Conservation (phyloP, 2,113 vertebrate genomes). For the Meles meles region DNA sequence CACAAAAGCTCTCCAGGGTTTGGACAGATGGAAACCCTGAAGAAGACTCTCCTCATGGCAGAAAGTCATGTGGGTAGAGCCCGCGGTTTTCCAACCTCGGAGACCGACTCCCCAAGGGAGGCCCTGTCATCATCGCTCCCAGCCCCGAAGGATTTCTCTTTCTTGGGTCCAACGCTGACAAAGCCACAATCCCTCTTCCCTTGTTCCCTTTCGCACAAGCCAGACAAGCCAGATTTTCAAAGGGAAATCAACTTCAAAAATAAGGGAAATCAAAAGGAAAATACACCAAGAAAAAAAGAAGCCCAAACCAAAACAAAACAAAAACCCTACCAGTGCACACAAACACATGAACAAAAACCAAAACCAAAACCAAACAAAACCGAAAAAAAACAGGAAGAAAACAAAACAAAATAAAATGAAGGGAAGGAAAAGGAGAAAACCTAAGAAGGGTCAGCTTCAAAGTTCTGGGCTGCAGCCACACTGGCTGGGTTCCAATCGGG, state of each 20-base stretch:
- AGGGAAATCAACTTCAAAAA: not conserved
- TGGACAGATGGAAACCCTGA: not conserved
- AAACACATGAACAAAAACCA: not conserved
- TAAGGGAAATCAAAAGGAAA: slow-evolving; percentile 2
- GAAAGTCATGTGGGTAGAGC: not conserved
- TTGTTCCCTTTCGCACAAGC: not conserved
- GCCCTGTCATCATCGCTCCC: not conserved
- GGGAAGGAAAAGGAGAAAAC: not conserved
- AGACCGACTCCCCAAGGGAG: not conserved
- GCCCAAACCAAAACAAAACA: not conserved
- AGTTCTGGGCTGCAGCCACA: not conserved
- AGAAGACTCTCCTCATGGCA: not conserved
- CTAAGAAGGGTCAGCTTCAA: not conserved
- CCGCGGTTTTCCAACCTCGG: not conserved
- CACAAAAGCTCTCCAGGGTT: not conserved
- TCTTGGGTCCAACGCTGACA: not conserved
- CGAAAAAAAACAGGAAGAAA: not conserved
- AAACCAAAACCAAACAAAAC: not conserved
- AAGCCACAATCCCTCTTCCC: not conserved
- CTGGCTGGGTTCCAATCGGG: fast-evolving
- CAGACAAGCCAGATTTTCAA: not conserved
- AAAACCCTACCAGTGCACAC: not conserved
- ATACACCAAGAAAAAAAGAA: not conserved
- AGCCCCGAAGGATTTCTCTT: not conserved
- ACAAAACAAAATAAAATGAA: not conserved